Percentiles rank a stretch among this genome's conserved stretches.
Evolutionary conservation across 2,113 vertebrate genomes (phyloP).

Genomic region (Nasalis larvatus): DNA sequence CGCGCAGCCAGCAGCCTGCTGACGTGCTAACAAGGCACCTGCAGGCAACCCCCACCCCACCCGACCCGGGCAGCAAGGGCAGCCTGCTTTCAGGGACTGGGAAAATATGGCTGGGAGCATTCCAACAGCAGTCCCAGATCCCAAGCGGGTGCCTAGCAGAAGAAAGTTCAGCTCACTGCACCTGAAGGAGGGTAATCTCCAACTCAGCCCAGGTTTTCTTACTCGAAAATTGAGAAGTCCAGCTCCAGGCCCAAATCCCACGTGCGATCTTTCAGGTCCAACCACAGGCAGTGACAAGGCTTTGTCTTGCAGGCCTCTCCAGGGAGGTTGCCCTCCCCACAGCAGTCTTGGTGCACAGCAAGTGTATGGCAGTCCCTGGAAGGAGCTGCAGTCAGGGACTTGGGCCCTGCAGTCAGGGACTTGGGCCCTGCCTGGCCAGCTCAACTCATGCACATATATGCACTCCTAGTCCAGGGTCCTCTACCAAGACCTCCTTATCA

Average conservation of each 20-base stretch:
- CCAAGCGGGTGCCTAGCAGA: not conserved
- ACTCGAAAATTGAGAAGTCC: not conserved
- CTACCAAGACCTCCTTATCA: not conserved
- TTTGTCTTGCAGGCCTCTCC: not conserved
- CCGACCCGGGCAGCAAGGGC: no score
- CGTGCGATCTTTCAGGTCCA: not conserved
- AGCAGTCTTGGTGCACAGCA: no score
- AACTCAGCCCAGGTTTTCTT: not conserved
- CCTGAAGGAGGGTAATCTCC: not conserved
- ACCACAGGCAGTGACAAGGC: no score
- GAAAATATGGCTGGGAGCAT: not conserved
- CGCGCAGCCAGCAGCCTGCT: rapidly evolving
- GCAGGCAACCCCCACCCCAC: not conserved
- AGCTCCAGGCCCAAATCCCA: not conserved
- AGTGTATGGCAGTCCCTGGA: not conserved
- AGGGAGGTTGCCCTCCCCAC: not conserved
- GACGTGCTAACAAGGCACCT: no score
- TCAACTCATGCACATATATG: rapidly evolving
- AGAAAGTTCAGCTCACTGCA: not conserved
- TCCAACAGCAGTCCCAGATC: not conserved
- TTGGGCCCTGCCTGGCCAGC: rapidly evolving
- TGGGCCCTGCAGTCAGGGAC: not conserved
- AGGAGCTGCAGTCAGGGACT: not conserved
- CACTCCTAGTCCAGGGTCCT: not conserved
- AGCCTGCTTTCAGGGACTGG: not conserved